phyloP scores from a whole-genome alignment of 2,797 vertebrate species.

The Liasis olivaceus region DNA sequence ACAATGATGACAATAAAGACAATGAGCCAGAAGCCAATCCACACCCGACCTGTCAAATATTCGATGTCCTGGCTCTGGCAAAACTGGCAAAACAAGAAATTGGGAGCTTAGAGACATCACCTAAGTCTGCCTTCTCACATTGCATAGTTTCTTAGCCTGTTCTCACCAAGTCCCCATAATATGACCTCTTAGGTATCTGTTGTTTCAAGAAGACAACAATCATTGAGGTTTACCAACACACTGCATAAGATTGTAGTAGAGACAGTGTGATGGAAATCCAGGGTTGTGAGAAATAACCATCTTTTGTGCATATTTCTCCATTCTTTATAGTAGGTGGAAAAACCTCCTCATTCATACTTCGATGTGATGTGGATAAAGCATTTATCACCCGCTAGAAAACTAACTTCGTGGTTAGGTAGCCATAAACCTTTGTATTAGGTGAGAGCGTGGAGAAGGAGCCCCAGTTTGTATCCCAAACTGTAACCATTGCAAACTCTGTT shows the following conservation, averaged over 20 bases:
- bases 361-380: too few relatives aligned
- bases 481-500: too few relatives aligned
- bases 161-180: background rate
- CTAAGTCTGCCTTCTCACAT: background rate
- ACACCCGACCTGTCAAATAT: slow-evolving; percentile 94
- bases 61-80: slow-evolving; percentile 90
- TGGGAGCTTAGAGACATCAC: background rate
- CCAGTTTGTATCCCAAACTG: too few relatives aligned
- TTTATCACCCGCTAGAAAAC: too few relatives aligned
- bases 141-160: background rate
- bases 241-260: background rate
- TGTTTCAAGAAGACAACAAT: background rate
- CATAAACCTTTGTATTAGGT: too few relatives aligned
- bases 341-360: too few relatives aligned
- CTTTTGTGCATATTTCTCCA: too few relatives aligned
- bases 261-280: too few relatives aligned
- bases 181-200: background rate
- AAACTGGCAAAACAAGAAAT: slow-evolving; percentile 78
- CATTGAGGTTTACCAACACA: background rate
- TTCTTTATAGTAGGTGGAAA: too few relatives aligned
- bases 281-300: too few relatives aligned
- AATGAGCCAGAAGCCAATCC: slow-evolving; percentile 97
- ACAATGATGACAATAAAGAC: slow-evolving; percentile 92
- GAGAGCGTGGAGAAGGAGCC: too few relatives aligned
- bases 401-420: too few relatives aligned